Percentiles rank a stretch among this genome's conserved stretches.
Evolutionary conservation across 1,140 invertebrate genomes (phyloP).

Genomic region (Agraylea sexmaculata): DNA sequence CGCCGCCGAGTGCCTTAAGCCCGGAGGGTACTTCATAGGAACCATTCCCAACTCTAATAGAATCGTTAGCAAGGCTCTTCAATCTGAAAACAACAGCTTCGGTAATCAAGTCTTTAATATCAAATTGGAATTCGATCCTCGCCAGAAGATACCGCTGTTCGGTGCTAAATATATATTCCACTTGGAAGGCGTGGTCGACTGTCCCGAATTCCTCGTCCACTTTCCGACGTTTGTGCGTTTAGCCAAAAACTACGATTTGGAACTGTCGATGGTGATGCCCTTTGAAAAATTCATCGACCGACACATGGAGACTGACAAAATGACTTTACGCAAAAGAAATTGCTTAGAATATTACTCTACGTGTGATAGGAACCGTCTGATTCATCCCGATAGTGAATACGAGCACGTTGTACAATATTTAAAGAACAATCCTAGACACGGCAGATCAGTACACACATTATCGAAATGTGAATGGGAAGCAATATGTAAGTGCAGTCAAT

Average conservation of each 20-base stretch:
- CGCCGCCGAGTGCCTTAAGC: constrained; percentile 73
- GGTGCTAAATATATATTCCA: constrained; percentile 95
- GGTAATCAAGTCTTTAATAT: constrained; percentile 83
- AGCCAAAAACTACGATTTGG: constrained; percentile 68
- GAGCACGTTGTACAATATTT: constrained; percentile 53
- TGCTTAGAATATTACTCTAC: constrained; percentile 59
- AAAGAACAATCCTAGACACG: constrained; percentile 33
- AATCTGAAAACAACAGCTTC: constrained; percentile 51
- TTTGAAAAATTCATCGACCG: constrained; percentile 77
- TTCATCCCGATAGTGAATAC: constrained; percentile 54
- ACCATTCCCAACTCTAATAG: constrained; percentile 90
- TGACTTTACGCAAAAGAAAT: constrained; percentile 62
- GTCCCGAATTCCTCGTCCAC: constrained; percentile 96
- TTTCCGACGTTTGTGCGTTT: constrained; percentile 77
- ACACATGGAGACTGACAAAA: constrained; percentile 45
- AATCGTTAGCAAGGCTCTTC: constrained; percentile 59
- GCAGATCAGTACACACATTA: constrained; percentile 60
- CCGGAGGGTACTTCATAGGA: constrained; percentile 92
- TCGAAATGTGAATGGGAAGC: constrained; percentile 90
- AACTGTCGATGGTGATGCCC: constrained; percentile 56
- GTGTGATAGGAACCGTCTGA: constrained; percentile 42
- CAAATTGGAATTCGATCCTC: constrained; percentile 60
- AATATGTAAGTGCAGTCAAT: constrained; percentile 69
- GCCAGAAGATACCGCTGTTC: constrained; percentile 71
- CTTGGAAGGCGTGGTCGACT: constrained; percentile 91